Base-by-base conservation (phyloP, 2,888 invertebrate genomes). In the Himalopsyche tibetana region DNA sequence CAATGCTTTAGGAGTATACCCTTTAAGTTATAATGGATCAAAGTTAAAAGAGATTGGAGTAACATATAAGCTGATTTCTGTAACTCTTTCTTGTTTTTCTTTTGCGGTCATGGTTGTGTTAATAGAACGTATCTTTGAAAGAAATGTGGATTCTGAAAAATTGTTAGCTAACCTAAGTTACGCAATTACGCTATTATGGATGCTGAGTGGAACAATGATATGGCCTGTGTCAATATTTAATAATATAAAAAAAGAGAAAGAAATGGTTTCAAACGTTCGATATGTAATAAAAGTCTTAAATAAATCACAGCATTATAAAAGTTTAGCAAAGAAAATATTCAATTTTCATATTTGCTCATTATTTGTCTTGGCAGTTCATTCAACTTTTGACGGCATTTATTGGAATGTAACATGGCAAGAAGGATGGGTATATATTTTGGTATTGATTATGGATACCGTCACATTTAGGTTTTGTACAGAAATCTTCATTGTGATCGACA, bases 241-340 rank as follows among this genome's bases (percentile, higher is more conserved):
- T 4, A 80, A 80, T 17, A 28, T 11, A 80, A 80, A 80, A 36
- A 17, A 42, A 45, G 19, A 19, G 4, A 80, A 42, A n/a, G 42
- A 80, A 80, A 42, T 45, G 45, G 28, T 74, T 74, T 74, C 74
- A 36, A 74, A 74, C 5, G 11, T 74, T 74, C 74, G 15, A 15
- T 74, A 74, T 38, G 28, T 15, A 9, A 38, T 36, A 0, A 74
- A 38, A 38, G 38, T 36, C 12, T 36, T 74, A 9, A 36, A 74
- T 15, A 74, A 36, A 36, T 12, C 36, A 74, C 15, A 5, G 36
- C 38, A 74, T 36, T 74, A 36, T 36, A 74, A 36, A 74, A 36
- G 36, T 74, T 36, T 74, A 36, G 19, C 9, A 36, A 28, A 36
- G 5, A 74, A 74, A 36, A 74, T 74, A 74, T 74, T n/a, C 15